Percentiles rank a stretch among this genome's conserved stretches.
Evolutionary conservation across 2,113 vertebrate species (phyloP).

Genomic region (Myotis yumanensis): DNA sequence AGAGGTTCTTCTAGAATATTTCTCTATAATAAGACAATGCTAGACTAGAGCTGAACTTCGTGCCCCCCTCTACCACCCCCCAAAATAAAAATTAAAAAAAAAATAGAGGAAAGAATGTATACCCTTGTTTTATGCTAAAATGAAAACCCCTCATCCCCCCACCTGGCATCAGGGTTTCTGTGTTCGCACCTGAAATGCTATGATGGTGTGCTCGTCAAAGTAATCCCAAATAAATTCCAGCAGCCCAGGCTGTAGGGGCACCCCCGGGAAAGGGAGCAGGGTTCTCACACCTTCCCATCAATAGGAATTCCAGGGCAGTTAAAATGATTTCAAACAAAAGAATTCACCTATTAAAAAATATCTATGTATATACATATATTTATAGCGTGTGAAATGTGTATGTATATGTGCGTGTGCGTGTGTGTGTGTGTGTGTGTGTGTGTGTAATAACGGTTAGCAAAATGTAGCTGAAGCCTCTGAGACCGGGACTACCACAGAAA

Average conservation of each 20-base stretch:
- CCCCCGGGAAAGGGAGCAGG: background rate
- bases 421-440: background rate
- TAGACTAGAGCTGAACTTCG: background rate
- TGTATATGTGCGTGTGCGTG: background rate
- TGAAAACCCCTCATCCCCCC: background rate
- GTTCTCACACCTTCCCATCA: background rate
- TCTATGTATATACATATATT: background rate
- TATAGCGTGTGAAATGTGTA: background rate
- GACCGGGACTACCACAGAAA: background rate
- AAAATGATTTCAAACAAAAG: conserved; percentile 40
- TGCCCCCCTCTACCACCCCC: background rate
- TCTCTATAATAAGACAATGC: background rate
- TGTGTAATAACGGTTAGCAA: background rate
- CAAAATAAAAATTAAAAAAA: background rate
- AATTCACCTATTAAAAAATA: background rate
- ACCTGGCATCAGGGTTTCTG: background rate
- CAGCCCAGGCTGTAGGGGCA: background rate
- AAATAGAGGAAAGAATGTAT: background rate
- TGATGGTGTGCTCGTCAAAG: background rate
- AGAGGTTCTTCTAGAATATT: background rate
- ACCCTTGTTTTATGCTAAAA: conserved; percentile 5
- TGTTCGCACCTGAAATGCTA: background rate
- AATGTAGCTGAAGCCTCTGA: background rate
- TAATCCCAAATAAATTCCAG: conserved; percentile 9
- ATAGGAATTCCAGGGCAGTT: background rate